Evolutionary conservation across 2,888 invertebrate genomes (phyloP).

Genomic region (Coronaproctus castanopsis): DNA sequence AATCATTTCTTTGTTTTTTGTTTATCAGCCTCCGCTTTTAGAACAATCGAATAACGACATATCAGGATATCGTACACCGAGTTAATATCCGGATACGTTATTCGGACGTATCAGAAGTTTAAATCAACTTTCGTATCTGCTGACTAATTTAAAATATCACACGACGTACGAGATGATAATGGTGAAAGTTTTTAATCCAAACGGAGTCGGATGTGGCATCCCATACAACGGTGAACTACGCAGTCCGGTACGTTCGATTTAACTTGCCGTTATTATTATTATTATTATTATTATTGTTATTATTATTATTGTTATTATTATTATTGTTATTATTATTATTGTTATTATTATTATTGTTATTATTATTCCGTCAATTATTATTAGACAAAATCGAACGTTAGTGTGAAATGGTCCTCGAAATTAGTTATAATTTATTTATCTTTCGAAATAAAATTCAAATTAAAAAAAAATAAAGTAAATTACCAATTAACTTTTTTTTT

Average conservation of each 20-base stretch:
- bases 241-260: slow-evolving; percentile 22
- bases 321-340: no score
- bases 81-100: slow-evolving; percentile 15
- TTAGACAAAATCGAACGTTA: no score
- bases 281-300: no score
- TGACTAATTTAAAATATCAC: slow-evolving; percentile 49
- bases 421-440: no score
- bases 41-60: slow-evolving; percentile 28
- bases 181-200: slow-evolving; percentile 57
- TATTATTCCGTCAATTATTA: no score
- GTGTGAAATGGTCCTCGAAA: no score
- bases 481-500: no score
- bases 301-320: no score
- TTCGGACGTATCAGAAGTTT: slow-evolving; percentile 20
- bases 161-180: slow-evolving; percentile 60
- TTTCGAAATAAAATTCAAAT: no score
- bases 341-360: no score
- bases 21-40: slow-evolving; percentile 23
- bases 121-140: slow-evolving; percentile 21
- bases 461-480: no score
- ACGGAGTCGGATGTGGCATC: slow-evolving; percentile 43
- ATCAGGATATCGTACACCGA: slow-evolving; percentile 28
- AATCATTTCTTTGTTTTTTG: not conserved
- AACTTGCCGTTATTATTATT: no score
- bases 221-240: slow-evolving; percentile 23